Base-by-base conservation (phyloP, 1,140 invertebrate genomes). In the Drosophila nannoptera region DNA sequence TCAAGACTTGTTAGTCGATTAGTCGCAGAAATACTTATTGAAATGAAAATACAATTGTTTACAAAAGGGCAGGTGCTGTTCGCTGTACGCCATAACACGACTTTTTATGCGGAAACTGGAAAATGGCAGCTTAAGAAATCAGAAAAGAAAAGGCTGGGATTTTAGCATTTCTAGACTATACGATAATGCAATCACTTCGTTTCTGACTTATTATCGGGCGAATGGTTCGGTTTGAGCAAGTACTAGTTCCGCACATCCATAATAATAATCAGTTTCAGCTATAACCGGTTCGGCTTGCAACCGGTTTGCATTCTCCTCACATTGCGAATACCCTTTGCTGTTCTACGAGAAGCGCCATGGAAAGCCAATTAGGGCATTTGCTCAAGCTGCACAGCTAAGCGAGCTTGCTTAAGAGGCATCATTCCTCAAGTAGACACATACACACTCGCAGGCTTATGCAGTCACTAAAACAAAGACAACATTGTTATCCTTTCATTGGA, bases 401-500 rank as follows among this genome's bases (percentile, higher is more conserved):
- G 36, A 38, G 78, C 52, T 61, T 58, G 14, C 14, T 12, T 11
- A 52, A 12, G 8, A 14, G 56, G 35, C 61, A 46, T 7, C 14
- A 3, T 22, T 22, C 22, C 22, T 22, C 22, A 22, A 22, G 22
- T 22, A 52, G 22, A 53, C 42, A 16, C 53, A 36, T 33, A 14
- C n/a, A 35, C 38, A 53, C 31, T 16, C 53, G 36, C 22, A 31
- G 22, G 67, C 46, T 49, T 53, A 76, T 7, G 8, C n/a, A 11
- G 11, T n/a, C n/a, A 40, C 11, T n/a, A 14, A 42, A 14, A 83
- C 80, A 83, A 83, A 65, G 62, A 46, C 31, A 60, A 55, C 60
- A 68, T 48, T 53, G 63, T 76, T 84, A 80, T 83, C 76, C 80
- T 84, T 80, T 76, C 56, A 60, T 66, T 80, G 76, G 50, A 74